Percentiles rank a stretch among this genome's conserved stretches.
Evolutionary conservation across 2,888 invertebrate species (phyloP).

Genomic region (Watsonalla binaria): DNA sequence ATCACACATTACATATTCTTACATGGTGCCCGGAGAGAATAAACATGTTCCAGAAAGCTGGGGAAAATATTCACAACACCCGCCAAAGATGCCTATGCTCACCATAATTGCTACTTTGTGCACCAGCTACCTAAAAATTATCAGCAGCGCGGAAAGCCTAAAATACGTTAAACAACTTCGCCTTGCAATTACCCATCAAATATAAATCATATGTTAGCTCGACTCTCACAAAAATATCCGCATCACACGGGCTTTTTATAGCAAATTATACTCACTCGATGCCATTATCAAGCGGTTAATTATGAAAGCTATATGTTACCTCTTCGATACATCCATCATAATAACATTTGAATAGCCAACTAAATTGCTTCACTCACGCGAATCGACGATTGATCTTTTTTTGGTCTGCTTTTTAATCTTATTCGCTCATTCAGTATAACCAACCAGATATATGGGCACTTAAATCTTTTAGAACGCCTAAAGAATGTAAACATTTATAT

Average conservation of each 20-base stretch:
- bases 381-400: conserved; percentile 46
- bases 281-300: conserved; percentile 5
- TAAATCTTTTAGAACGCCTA: not conserved
- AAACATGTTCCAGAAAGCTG: no score
- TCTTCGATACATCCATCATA: conserved; percentile 42
- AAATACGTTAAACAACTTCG: no score
- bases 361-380: conserved; percentile 56
- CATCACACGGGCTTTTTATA: conserved; percentile 10
- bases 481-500: no score
- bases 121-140: no score
- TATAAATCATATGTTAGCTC: not conserved
- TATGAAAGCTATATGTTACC: conserved; percentile 11
- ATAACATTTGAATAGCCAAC: conserved; percentile 42
- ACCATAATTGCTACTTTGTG: no score
- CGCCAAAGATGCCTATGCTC: no score
- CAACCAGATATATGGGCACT: not conserved
- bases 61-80: no score
- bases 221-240: not conserved
- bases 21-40: no score
- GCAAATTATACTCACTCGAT: conserved; percentile 6
- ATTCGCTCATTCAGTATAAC: conserved; percentile 26
- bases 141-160: no score
- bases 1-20: no score
- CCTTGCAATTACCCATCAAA: no score
- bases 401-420: conserved; percentile 32